Percentiles rank a stretch among this genome's conserved stretches.
Evolutionary conservation across 2,113 vertebrate species (phyloP).

Genomic region (Orthonyx spaldingii): DNA sequence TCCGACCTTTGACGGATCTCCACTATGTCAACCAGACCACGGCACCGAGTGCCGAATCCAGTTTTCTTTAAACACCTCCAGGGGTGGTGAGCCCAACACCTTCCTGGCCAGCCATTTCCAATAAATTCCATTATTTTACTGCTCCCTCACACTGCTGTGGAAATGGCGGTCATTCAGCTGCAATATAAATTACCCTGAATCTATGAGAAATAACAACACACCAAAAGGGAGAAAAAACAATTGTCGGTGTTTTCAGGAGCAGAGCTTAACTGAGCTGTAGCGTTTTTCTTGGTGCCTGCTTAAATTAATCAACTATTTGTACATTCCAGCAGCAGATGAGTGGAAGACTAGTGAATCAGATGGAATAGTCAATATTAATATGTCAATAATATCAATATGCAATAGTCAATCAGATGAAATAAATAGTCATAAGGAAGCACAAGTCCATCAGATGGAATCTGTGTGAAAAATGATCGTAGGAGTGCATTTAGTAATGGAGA

Average conservation of each 20-base stretch:
- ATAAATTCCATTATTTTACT: neutral
- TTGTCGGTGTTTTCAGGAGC: neutral
- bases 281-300: rapidly evolving
- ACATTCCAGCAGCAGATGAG: too few relatives aligned
- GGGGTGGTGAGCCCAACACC: neutral
- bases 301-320: too few relatives aligned
- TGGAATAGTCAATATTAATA: neutral
- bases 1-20: neutral
- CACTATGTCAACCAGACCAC: too few relatives aligned
- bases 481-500: neutral
- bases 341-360: neutral
- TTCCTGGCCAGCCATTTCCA: too few relatives aligned
- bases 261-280: neutral
- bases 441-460: neutral
- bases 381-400: neutral
- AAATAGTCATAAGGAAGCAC: neutral
- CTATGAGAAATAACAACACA: neutral
- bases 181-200: rapidly evolving
- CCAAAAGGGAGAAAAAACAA: rapidly evolving
- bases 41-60: rapidly evolving
- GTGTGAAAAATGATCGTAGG: rapidly evolving
- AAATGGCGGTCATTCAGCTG: rapidly evolving
- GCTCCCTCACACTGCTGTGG: rapidly evolving
- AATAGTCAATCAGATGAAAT: neutral
- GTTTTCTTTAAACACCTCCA: neutral